Base-by-base conservation (phyloP, 2,888 invertebrate species). In the Gymnoscelis rufifasciata region DNA sequence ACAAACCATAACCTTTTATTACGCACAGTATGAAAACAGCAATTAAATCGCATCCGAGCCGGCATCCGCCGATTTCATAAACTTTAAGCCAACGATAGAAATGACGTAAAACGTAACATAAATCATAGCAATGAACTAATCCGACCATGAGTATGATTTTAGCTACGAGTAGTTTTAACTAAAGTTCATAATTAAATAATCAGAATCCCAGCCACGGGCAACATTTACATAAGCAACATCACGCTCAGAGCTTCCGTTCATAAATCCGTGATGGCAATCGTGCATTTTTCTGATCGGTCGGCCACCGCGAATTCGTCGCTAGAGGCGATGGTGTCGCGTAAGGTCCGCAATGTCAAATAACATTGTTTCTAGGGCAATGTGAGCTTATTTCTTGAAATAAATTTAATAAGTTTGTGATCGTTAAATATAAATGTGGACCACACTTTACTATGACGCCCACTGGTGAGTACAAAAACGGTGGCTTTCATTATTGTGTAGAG, bases 181-280 rank as follows among this genome's bases (percentile, higher is more conserved):
- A 6, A 7, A 7, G 26, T 26, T 7, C 7, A 11, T 19, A 12
- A 39, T 29, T 19, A 29, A 23, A 12, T 38, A 26, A 35, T 42
- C 24, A 43, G 36, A 43, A 54, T 43, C 47, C 45, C 40, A 41
- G 42, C 40, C 52, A 43, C 48, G 31, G 26, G 47, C 41, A 19
- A 49, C 43, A 54, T 56, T 54, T 47, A 48, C 52, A 54, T 56
- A 54, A 38, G 48, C 47, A 52, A 39, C 45, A 52, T 51, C 57
- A 57, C 57, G 55, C 47, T 52, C 48, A 51, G 45, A 3, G 41
- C 57, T 52, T 57, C 57, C 57, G 57, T 28, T 46, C 6, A 31
- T 53, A 49, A 57, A 38, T 36, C 38, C 24, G 39, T 41, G 19
- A 43, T 45, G 47, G 52, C 52, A 46, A 19, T 19, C 3, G 19